Percentiles rank a stretch among this genome's conserved stretches.
Conservation (phyloP, 2,797 vertebrate genomes). For the Luscinia luscinia region DNA sequence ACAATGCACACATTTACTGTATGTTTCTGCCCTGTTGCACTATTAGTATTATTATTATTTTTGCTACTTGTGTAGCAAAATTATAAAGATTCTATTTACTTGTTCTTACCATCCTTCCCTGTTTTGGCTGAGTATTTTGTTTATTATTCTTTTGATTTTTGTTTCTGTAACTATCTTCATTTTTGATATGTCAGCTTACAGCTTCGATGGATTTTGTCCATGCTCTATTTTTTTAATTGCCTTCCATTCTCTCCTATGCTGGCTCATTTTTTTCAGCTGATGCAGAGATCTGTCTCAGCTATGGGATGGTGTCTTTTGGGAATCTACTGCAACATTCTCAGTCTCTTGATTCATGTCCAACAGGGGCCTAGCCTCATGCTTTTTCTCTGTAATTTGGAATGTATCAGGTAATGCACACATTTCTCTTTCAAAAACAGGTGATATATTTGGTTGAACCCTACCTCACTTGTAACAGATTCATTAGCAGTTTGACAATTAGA, state of each 20-base stretch:
- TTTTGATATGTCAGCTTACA: background rate
- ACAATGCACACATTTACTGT: background rate
- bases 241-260: background rate
- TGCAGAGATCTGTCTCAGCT: background rate
- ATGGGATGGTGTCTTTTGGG: background rate
- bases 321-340: background rate
- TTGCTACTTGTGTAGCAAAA: background rate
- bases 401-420: background rate
- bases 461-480: slow-evolving; percentile 39
- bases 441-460: background rate
- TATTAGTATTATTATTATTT: background rate
- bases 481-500: background rate
- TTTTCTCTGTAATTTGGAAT: background rate
- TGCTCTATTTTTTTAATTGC: background rate
- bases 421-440: background rate
- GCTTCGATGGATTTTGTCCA: background rate
- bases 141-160: background rate
- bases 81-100: background rate
- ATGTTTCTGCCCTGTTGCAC: background rate
- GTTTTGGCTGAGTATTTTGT: background rate
- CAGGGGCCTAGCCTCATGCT: background rate
- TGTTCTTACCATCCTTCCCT: background rate
- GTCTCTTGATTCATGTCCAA: background rate
- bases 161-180: background rate
- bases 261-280: background rate